Base-by-base conservation (phyloP, 2,888 invertebrate genomes). In the Harpalus rufipes region DNA sequence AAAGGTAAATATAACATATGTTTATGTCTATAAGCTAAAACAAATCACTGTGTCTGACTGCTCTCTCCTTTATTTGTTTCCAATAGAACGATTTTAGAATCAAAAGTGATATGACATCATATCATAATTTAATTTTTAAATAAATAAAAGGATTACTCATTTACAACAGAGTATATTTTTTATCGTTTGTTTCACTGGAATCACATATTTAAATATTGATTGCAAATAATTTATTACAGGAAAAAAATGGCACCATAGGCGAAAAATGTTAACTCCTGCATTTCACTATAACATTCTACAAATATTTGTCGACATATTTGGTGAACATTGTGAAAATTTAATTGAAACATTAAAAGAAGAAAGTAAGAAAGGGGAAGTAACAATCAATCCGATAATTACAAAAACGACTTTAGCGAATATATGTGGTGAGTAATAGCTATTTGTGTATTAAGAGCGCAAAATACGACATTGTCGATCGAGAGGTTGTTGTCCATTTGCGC, bases 261-360 rank as follows among this genome's bases (percentile, higher is more conserved):
- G 94, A 78, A 94, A 93, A 89, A 92, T 94, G 86, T 88, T 94
- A n/a, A 94, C 94, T 0, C 93, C 94, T 0, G 93, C 94, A 0
- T 94, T 94, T 87, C 94, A 94, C 88, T 94, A 94, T 85, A 94
- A 93, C 87, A 92, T 94, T 72, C 88, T 94, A 7, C 91, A 92
- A 68, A 89, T 90, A 65, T 93, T 92, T 86, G 84, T 89, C 58
- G 87, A 88, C 0, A 89, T 91, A 7, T 89, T 93, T 7, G 89
- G 90, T 59, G 92, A 92, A 65, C 92, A 93, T 51, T 89, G 90
- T 7, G 89, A 90, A 32, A 90, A 90, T 51, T 87, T 92, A 74
- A 86, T 91, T 0, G 85, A 88, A 0, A 86, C 87, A 0, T 86
- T 92, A 0, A 87, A 89, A 44, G 80, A 87, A n/a, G 88, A 87